Base-by-base conservation (phyloP, 1,140 invertebrate genomes). In the Papilio dardanus region DNA sequence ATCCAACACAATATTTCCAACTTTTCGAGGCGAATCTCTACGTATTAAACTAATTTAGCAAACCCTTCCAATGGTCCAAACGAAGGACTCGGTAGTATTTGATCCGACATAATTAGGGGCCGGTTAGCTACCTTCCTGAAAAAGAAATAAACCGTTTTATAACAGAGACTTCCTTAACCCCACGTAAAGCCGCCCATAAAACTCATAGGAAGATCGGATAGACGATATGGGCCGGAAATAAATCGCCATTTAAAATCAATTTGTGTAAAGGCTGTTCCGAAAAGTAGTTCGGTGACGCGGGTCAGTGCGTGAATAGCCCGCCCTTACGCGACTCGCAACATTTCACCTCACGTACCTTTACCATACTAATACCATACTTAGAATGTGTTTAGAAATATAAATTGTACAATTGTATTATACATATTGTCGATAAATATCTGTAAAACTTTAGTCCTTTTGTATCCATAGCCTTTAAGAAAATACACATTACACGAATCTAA, bases 171-270 rank as follows among this genome's bases (percentile, higher is more conserved):
- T 90, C 88, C 84, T 91, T 91, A 91, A 88, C 88, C 89, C 88
- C 77, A 86, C 82, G 86, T 92, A 92, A 92, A 91, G 87, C 90
- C 90, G 81, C 78, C 88, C 85, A 89, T 93, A 90, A 91, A 91
- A 93, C 90, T 91, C 88, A 92, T 88, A 91, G 87, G 85, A 87
- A 93, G 91, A 93, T 93, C 88, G 90, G 91, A 85, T 89, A 86
- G 81, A 81, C 86, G 91, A 93, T 93, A 93, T 93, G 91, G 84
- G 84, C 84, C 89, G 90, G 88, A 93, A 93, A 92, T 92, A 92
- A 92, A 92, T 90, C 89, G 90, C 87, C 89, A 90, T 93, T 93
- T 93, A 92, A 93, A 93, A 93, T 92, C 91, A 93, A 93, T 93
- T 93, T 93, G 91, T 93, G 77, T 75, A 50, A 81, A 76, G 78